Base-by-base conservation (phyloP, 2,797 vertebrate species). In the Sebastes minor region DNA sequence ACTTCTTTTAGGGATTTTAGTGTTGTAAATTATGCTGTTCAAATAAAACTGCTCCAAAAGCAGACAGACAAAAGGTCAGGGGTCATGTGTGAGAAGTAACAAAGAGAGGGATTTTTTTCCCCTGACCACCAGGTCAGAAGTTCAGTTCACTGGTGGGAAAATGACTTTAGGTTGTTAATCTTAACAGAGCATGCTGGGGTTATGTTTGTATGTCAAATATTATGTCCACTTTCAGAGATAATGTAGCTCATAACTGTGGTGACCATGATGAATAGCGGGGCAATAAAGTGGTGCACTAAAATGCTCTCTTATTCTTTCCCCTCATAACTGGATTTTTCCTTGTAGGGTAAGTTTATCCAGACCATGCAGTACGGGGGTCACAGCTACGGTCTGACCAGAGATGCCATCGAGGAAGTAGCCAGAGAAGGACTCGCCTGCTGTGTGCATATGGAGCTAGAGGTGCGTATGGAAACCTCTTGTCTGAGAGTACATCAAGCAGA, bases 391-490 rank as follows among this genome's bases (percentile, higher is more conserved):
- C 92, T 99, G 77, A 97, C 91, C 76, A 95, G 97, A 74, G 97
- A 97, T 10, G 95, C 97, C 2, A 57, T 99, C 3, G 98, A 99
- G 87, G 91, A 89, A 0, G 95, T 96, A 10, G 98, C 98, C 56
- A 96, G 93, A 86, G 97, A 98, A 23, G 98, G 98, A 4, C 94
- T 99, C 6, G 98, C 96, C 2, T 97, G 96, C 90, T 98, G 98
- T 55, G 84, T 97, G 35, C 97, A 98, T 71, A 92, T 99, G 96
- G 98, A 99, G 90, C 94, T 99, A 32, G 98, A 99, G 96, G 98
- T 99, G 87, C 77, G 88, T 71, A n/a, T 73, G 63, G 52, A 65
- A 71, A 69, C 66, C 6, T 33, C 16, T 9, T 33, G 2, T 13
- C 3, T 30, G 16, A 67, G 6, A 22, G 33, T 61, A n/a, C 20